Conservation (phyloP, 2,888 invertebrate species). For the Napeogenes inachia region DNA sequence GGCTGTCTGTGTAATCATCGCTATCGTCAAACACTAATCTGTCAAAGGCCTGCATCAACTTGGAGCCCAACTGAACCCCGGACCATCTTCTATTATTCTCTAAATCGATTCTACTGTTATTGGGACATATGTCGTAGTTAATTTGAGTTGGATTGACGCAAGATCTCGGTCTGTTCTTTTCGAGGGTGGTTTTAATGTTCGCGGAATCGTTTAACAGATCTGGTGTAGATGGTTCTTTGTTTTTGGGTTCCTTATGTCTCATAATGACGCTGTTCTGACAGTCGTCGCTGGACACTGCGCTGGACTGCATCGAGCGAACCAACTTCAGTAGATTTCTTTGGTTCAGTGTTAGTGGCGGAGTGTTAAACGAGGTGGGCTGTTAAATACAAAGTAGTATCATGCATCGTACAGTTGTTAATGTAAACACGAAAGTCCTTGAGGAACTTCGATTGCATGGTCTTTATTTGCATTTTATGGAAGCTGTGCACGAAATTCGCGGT, state of each 20-base stretch:
- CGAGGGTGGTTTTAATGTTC: slow-evolving; percentile 65
- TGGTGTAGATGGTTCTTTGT: slow-evolving; percentile 75
- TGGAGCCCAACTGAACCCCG: slow-evolving; percentile 82
- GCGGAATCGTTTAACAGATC: slow-evolving; percentile 78
- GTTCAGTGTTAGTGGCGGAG: slow-evolving; percentile 76
- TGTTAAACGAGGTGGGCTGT: slow-evolving; percentile 75
- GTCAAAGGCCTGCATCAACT: slow-evolving; percentile 84
- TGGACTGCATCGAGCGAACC: slow-evolving; percentile 77
- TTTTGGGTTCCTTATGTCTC: slow-evolving; percentile 71
- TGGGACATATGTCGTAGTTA: slow-evolving; percentile 70
- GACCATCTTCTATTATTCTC: slow-evolving; percentile 83
- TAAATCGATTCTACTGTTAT: slow-evolving; percentile 68
- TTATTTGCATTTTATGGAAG: slow-evolving; percentile 77
- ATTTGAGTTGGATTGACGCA: slow-evolving; percentile 79
- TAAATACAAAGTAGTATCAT: slow-evolving; percentile 75
- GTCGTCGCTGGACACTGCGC: slow-evolving; percentile 74
- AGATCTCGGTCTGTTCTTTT: slow-evolving; percentile 82
- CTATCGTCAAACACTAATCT: slow-evolving; percentile 81
- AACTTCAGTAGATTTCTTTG: slow-evolving; percentile 78
- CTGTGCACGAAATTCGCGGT: slow-evolving; percentile 70
- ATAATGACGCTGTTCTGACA: slow-evolving; percentile 72
- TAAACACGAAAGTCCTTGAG: slow-evolving; percentile 39
- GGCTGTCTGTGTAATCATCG: slow-evolving; percentile 85
- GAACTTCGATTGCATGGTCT: slow-evolving; percentile 43
- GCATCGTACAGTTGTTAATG: slow-evolving; percentile 64